Evolutionary conservation across 1,140 invertebrate genomes (phyloP).

Genomic region (Megathymus violae): DNA sequence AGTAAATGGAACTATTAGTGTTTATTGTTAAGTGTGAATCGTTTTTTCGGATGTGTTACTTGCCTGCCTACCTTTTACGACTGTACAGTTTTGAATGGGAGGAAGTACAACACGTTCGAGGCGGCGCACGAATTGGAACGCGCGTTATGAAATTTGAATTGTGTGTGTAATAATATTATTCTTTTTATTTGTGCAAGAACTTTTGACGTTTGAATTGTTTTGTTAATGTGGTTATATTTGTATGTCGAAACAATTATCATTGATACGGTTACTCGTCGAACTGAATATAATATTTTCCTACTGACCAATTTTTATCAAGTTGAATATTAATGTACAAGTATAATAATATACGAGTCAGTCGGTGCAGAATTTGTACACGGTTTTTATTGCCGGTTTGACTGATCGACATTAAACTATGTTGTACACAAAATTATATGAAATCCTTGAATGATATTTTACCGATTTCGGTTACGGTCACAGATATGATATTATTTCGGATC

Average conservation of each 20-base stretch:
- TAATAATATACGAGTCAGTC: too few relatives aligned
- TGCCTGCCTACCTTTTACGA: not conserved
- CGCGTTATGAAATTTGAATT: constrained; percentile 22
- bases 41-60: constrained; percentile 7
- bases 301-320: too few relatives aligned
- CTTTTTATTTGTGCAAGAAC: constrained; percentile 13
- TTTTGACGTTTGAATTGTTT: constrained; percentile 25
- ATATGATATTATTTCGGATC: too few relatives aligned
- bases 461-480: too few relatives aligned
- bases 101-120: constrained; percentile 21
- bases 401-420: not conserved
- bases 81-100: constrained; percentile 15
- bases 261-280: too few relatives aligned
- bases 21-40: too few relatives aligned
- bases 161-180: not conserved
- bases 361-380: too few relatives aligned
- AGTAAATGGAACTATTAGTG: too few relatives aligned
- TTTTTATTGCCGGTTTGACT: not conserved
- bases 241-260: not conserved
- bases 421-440: not conserved
- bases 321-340: too few relatives aligned
- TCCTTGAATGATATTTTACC: too few relatives aligned
- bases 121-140: constrained; percentile 22
- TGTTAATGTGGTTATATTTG: constrained; percentile 1
- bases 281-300: not conserved